Base-by-base conservation (phyloP, 2,888 invertebrate species). In the Heliconius aoede region DNA sequence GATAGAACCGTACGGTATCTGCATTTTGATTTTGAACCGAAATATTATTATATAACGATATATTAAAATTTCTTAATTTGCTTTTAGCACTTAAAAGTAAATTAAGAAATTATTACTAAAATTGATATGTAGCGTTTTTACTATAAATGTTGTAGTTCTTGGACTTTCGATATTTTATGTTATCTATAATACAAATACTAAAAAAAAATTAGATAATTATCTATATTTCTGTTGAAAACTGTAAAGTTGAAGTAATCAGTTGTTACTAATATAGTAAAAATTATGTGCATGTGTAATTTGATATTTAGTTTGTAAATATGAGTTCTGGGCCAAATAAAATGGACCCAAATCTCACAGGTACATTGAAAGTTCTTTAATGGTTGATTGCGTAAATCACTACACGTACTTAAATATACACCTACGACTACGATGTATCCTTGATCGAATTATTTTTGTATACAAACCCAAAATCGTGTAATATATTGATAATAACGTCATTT, bases 331-430 rank as follows among this genome's bases (percentile, higher is more conserved):
- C 79, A 55, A 84, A 78, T 61, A 91, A 86, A 86, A 91, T 91
- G 90, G 92, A 93, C 83, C 86, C 91, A 40, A 87, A 90, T 79
- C 83, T 89, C 30, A 92, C 93, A 32, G 86, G 93, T 91, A 83
- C 85, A 88, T 84, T 58, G 46, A 21, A 11, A 55, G 46, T 68
- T 13, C 1, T 26, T 21, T 28, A 15, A 32, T 24, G 15, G n/a
- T 11, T 32, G n/a, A 15, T 55, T 69, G n/a, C n/a, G n/a, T n/a
- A n/a, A n/a, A n/a, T n/a, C n/a, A n/a, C n/a, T 30, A 69, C 30
- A 60, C 2, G n/a, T 13, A 60, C 7, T n/a, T 32, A 30, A 61
- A 76, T 60, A 65, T 73, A 75, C 61, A 64, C 71, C 58, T 74
- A 30, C 26, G 68, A 40, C n/a, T 36, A 36, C 5, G 24, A 36